These are phyloP conservation scores for Cryptus armator DNA, from an alignment of 2,888 invertebrate genomes.

Conservation along the genomic window DNA sequence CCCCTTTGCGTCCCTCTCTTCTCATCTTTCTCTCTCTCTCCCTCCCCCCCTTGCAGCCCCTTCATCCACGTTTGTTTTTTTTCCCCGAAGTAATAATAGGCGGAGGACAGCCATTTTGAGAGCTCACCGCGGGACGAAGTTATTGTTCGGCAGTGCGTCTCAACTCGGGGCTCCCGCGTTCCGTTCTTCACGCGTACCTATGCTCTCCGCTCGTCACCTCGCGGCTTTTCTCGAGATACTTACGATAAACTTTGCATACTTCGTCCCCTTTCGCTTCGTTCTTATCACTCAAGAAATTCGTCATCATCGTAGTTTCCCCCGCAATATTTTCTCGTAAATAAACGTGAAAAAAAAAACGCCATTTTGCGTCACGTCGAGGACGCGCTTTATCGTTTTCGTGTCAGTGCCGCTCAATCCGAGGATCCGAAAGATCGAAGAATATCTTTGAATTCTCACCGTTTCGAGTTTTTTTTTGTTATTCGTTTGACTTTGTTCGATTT, in stretches of 20 bases:
- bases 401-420: constrained; percentile 74
- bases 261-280: not conserved
- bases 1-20: constrained; percentile 34
- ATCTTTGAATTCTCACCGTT: not conserved
- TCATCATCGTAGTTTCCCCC: constrained; percentile 14
- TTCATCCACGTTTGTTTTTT: constrained; percentile 62
- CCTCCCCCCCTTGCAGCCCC: constrained; percentile 28
- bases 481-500: not conserved
- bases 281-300: constrained; percentile 6
- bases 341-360: constrained; percentile 38
- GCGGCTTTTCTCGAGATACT: not conserved
- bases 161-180: constrained; percentile 69
- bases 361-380: constrained; percentile 53
- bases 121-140: constrained; percentile 83
- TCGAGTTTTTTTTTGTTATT: not conserved
- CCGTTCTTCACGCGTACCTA: not conserved
- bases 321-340: constrained; percentile 14
- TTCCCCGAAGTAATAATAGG: constrained; percentile 84
- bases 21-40: constrained; percentile 59
- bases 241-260: not conserved
- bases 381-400: constrained; percentile 45
- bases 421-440: constrained; percentile 23
- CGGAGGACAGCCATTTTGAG: constrained; percentile 85
- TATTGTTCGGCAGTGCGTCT: constrained; percentile 83
- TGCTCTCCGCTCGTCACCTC: not conserved